Evolutionary conservation across 2,797 vertebrate species (phyloP), one percentile per base, ranked within the genome.

Genomic region (Mormyrus proboscirostris): DNA sequence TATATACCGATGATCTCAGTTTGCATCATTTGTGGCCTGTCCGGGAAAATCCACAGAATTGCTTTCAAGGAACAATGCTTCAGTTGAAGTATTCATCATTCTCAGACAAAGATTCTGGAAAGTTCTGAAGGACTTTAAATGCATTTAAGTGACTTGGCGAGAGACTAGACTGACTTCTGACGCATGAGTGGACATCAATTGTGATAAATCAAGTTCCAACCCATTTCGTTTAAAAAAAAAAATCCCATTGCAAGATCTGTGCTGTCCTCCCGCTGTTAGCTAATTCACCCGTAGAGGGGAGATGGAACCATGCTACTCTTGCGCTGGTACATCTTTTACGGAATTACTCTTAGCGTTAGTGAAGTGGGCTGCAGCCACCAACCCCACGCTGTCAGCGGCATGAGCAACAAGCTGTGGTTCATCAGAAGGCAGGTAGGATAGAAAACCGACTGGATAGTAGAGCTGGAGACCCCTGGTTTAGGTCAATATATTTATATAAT

Each of bases 141-240:
- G 29, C 9, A 38, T 55, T 41, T 25, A 14, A 25, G 59, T 47
- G 19, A 73, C 25, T 86, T 29, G 44, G 62, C 10, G 8, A 8
- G 59, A 73, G 16, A n/a, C 41, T 85, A 85, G 25, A 14, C 14
- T 29, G 53, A 44, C 33, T 22, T 41, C 29, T 12, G 9, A n/a
- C 41, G 29, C 14, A 14, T 22, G 69, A 41, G 10, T 55, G 38
- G 25, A 38, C 41, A 55, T 51, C 69, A 53, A 22, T 69, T 51
- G 14, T 25, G 69, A 88, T 76, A 41, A 50, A 73, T 88, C 69
- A 79, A 79, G 73, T 65, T 88, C 50, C 88, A 51, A 65, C 44
- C 25, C 25, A 51, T 79, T 38, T 76, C 16, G 12, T 16, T 79
- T 49, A 33, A 87, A 41, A 25, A 8, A 76, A 29, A 33, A 86